Evolutionary conservation across 2,113 vertebrate species (phyloP).

Genomic region (Archilochus colubris): DNA sequence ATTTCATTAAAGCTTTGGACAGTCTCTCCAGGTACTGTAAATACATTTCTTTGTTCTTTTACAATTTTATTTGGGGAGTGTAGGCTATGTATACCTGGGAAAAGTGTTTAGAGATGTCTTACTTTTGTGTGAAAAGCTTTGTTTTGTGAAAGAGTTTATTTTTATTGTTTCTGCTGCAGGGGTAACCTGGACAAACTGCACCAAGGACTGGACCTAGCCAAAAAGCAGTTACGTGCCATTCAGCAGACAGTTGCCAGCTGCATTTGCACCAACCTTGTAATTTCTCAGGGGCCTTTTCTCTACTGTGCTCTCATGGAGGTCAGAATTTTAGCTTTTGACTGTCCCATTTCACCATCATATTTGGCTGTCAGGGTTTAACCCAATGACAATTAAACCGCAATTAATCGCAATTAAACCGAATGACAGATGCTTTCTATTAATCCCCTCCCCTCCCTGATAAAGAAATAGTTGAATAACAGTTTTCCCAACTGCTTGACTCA

Average conservation of each 20-base stretch:
- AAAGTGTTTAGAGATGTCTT: not conserved
- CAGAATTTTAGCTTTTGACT: not conserved
- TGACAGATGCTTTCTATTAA: too few relatives aligned
- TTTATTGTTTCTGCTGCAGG: slow-evolving; percentile 67
- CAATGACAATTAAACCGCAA: too few relatives aligned
- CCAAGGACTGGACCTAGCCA: slow-evolving; percentile 89
- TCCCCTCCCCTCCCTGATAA: too few relatives aligned
- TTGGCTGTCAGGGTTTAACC: not conserved
- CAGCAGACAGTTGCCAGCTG: slow-evolving; percentile 97
- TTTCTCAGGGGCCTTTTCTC: slow-evolving; percentile 97
- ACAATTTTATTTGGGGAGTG: not conserved
- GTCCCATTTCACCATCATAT: not conserved
- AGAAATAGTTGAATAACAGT: not conserved
- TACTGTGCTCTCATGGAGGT: slow-evolving; percentile 98
- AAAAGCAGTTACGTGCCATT: slow-evolving; percentile 89
- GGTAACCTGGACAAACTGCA: slow-evolving; percentile 90
- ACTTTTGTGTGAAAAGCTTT: not conserved
- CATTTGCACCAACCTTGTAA: slow-evolving; percentile 94
- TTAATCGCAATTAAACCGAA: too few relatives aligned
- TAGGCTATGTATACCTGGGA: not conserved
- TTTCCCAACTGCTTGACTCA: not conserved
- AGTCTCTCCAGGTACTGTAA: slow-evolving; percentile 89
- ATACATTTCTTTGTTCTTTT: not conserved
- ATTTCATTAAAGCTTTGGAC: slow-evolving; percentile 94
- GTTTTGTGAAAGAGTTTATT: not conserved